Evolutionary conservation across 2,888 invertebrate genomes (phyloP).

Genomic region (Ellobium chinense): DNA sequence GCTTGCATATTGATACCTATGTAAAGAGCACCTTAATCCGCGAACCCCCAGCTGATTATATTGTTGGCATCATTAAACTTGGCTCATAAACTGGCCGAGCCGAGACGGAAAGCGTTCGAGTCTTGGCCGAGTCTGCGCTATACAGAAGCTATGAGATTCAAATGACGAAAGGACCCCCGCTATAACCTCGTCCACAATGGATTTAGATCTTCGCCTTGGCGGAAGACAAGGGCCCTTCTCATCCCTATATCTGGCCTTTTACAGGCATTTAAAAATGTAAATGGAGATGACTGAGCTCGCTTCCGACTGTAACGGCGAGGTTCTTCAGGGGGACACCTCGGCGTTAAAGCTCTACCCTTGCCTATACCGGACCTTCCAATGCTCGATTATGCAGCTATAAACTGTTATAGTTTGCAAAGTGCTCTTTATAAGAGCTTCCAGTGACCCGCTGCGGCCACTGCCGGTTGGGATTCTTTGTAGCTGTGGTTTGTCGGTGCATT

Average conservation of each 20-base stretch:
- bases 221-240: neutral
- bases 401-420: conserved; percentile 12
- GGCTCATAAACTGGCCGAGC: neutral
- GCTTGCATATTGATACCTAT: neutral
- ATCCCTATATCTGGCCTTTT: conserved; percentile 4
- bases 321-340: neutral
- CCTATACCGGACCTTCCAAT: neutral
- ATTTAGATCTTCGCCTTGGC: neutral
- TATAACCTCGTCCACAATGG: neutral
- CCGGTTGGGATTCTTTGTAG: conserved; percentile 15
- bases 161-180: neutral
- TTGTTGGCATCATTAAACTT: neutral
- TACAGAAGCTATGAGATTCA: neutral
- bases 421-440: conserved; percentile 15
- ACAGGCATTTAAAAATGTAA: conserved; percentile 12
- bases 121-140: neutral
- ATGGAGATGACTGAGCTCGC: neutral
- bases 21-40: neutral
- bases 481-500: conserved; percentile 14
- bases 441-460: neutral
- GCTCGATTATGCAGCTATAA: conserved; percentile 21
- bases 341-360: conserved; percentile 7
- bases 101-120: neutral
- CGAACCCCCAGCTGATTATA: neutral
- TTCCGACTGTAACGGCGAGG: neutral